Conservation (phyloP, 2,888 invertebrate species). For the Agrenia bidenticulata region DNA sequence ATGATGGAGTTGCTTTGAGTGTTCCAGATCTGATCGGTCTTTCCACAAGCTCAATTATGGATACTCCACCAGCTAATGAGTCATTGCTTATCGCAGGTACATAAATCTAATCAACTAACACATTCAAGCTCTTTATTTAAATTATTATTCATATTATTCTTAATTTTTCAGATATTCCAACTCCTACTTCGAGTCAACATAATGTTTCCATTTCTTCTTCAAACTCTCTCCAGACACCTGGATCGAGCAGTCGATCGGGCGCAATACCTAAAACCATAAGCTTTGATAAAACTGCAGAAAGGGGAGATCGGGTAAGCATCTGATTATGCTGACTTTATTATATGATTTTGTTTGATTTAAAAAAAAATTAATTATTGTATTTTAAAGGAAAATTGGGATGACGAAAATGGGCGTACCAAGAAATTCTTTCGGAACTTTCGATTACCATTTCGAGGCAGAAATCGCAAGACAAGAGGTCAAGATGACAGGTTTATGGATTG, state of each 20-base stretch:
- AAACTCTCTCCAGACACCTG: conserved; percentile 32
- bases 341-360: not conserved
- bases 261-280: conserved; percentile 90
- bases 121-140: too few relatives aligned
- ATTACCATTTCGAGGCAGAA: conserved; percentile 65
- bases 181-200: conserved; percentile 29
- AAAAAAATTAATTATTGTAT: conserved; percentile 9
- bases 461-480: conserved; percentile 53
- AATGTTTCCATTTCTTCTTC: conserved; percentile 24
- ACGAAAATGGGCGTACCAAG: conserved; percentile 62
- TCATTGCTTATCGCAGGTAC: conserved; percentile 24
- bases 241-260: conserved; percentile 58
- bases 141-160: conserved; percentile 7
- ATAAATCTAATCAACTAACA: not conserved
- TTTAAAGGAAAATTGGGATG: conserved; percentile 59
- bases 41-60: conserved; percentile 4
- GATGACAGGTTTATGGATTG: conserved; percentile 45
- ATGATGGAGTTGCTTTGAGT: conserved; percentile 36
- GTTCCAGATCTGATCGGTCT: conserved; percentile 25
- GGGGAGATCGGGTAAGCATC: conserved; percentile 64
- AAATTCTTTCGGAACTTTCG: conserved; percentile 74
- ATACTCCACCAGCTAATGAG: conserved; percentile 21
- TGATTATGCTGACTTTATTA: not conserved
- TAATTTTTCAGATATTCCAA: conserved; percentile 24
- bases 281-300: conserved; percentile 85